Percentiles rank a stretch among this genome's conserved stretches.
These are phyloP conservation scores for Heteractis magnifica DNA, from an alignment of 92 coral and sea anemone species.

Conservation along the genomic window DNA sequence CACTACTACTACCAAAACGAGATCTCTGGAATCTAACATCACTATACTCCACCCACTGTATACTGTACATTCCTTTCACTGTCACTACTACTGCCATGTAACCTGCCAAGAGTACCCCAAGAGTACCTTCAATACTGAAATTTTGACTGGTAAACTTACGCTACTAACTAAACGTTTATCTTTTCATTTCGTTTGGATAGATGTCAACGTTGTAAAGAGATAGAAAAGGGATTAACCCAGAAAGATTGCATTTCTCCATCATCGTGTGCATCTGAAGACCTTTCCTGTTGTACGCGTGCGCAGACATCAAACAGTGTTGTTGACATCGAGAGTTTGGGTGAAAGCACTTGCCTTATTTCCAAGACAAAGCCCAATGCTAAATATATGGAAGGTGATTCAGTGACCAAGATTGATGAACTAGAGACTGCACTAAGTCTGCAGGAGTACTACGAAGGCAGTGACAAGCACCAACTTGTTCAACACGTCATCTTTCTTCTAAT, in stretches of 20 bases:
- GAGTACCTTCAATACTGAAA: background rate
- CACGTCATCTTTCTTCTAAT: slow-evolving; percentile 72
- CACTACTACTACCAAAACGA: too few relatives aligned
- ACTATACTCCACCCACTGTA: too few relatives aligned
- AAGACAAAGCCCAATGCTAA: background rate
- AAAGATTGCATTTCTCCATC: background rate
- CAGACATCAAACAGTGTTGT: slow-evolving; percentile 1
- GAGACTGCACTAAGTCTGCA: slow-evolving; percentile 47
- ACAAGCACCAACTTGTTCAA: slow-evolving; percentile 80
- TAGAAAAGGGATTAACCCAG: slow-evolving; percentile 9
- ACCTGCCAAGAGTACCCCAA: background rate
- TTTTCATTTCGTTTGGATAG: slow-evolving; percentile 8
- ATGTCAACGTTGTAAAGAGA: slow-evolving; percentile 50
- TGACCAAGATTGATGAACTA: slow-evolving; percentile 15
- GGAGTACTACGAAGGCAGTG: slow-evolving; percentile 73
- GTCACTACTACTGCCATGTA: too few relatives aligned
- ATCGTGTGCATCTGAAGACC: background rate
- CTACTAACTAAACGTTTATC: background rate
- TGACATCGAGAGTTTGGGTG: slow-evolving; percentile 56
- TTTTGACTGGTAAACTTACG: background rate
- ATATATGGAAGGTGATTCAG: slow-evolving; percentile 1
- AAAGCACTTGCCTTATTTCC: slow-evolving; percentile 33
- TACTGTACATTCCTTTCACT: too few relatives aligned
- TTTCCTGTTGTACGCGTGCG: slow-evolving; percentile 17
- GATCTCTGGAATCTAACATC: too few relatives aligned